These are phyloP conservation scores for Malurus leucopterus DNA, from an alignment of 2,797 vertebrate genomes.

Conservation along the genomic window DNA sequence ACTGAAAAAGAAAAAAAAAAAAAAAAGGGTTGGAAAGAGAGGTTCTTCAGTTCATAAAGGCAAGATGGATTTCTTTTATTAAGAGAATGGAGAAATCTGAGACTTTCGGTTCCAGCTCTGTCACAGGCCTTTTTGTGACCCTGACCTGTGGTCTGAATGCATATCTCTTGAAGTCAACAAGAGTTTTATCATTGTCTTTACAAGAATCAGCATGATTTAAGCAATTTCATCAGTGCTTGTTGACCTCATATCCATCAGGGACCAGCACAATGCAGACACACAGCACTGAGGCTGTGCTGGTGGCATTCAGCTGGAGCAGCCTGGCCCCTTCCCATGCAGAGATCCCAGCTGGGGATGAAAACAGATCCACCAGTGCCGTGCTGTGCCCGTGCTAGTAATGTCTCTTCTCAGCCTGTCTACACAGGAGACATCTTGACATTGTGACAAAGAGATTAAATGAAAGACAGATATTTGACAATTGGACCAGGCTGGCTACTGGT, in stretches of 20 bases:
- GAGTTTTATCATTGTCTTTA: constrained; percentile 4
- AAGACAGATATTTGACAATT: neutral
- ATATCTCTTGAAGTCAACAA: neutral
- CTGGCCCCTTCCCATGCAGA: neutral
- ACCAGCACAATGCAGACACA: neutral
- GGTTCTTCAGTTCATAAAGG: neutral
- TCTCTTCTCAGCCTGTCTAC: neutral
- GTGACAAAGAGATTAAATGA: neutral
- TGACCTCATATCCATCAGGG: neutral
- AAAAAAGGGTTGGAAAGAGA: neutral
- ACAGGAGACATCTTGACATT: neutral
- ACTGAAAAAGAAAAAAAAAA: neutral
- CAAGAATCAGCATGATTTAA: neutral
- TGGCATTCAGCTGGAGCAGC: neutral
- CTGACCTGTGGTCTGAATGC: neutral
- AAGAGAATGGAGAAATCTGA: neutral
- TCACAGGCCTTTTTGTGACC: neutral
- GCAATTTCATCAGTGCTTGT: neutral
- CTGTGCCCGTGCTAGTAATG: neutral
- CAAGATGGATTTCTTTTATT: neutral
- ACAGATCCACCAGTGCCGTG: neutral
- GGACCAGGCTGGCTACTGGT: neutral
- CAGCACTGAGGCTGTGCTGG: neutral
- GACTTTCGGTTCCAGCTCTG: neutral
- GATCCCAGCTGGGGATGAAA: neutral